Base-by-base conservation (phyloP, 2,113 vertebrate species). In the Indicator indicator region DNA sequence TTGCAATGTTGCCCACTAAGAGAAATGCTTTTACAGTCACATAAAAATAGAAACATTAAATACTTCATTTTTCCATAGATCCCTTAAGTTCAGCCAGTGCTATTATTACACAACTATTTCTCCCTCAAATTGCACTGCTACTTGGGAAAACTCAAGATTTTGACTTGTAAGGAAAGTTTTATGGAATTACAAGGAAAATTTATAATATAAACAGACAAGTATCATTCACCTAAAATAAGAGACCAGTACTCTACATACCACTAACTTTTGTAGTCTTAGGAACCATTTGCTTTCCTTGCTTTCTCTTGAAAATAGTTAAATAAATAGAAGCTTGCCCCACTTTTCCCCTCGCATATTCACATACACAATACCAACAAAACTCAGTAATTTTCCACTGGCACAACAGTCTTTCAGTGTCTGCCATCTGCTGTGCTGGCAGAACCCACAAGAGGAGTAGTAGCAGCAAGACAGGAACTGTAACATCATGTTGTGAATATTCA, bases 361-460 rank as follows among this genome's bases (percentile, higher is more conserved):
- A 84, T 13, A 56, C 21, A 55, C 40, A 78, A 50, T 72, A 81
- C 85, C 83, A 91, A 74, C 52, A 93, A 74, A 86, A 74, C 52
- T 64, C 92, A 55, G 91, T 83, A 73, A 86, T 93, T 95, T 95
- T 95, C 95, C 94, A 90, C 78, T 94, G 75, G 84, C 56, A 95
- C 52, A 73, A 83, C 8, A 67, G 68, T 50, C 78, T 81, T 72
- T 81, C 89, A 86, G 46, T 44, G 70, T 38, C 62, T 96, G 93
- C 92, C 96, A 96, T 95, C 91, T 94, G 94, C 95, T 88, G 73
- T 46, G 30, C 80, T 91, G 91, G 95, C 94, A 95, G 69, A 86
- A 94, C 85, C 85, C 85, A 72, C 36, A 56, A 73, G 73, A 88
- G 83, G 67, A 95, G 87, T 12, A 89, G 30, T 44, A 46, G 82